A percentile compares a stretch with the other conserved stretches of the same genome.
Evolutionary conservation across 2,797 vertebrate species (phyloP).

Genomic region (Scyliorhinus canicula): DNA sequence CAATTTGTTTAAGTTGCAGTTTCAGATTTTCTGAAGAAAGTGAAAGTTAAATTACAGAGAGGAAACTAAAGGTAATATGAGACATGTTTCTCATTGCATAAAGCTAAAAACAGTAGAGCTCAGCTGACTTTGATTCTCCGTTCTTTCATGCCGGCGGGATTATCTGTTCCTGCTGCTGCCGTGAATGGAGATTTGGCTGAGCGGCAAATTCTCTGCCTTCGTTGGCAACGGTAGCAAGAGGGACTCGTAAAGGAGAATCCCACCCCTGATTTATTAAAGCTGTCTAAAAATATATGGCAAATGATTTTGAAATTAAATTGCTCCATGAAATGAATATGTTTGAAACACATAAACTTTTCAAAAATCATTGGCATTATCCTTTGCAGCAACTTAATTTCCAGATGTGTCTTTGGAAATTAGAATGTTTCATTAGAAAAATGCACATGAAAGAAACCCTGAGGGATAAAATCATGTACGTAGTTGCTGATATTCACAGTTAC

Average conservation of each 20-base stretch:
- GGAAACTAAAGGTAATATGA: neutral
- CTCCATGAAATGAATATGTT: neutral
- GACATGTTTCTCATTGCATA: slow-evolving; percentile 14
- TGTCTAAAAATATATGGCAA: neutral
- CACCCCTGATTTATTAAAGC: neutral
- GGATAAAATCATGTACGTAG: slow-evolving; percentile 13
- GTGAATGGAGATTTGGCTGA: too few relatives aligned
- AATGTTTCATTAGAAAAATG: slow-evolving; percentile 1
- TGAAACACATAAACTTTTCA: neutral
- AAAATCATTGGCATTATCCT: neutral
- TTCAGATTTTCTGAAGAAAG: neutral
- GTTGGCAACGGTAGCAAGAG: too few relatives aligned
- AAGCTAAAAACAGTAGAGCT: neutral
- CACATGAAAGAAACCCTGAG: neutral
- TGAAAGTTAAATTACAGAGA: neutral
- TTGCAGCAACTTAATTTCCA: slow-evolving; percentile 15
- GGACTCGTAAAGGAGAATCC: too few relatives aligned
- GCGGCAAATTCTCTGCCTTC: too few relatives aligned
- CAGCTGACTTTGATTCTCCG: too few relatives aligned
- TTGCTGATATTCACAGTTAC: neutral
- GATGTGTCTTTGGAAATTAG: slow-evolving; percentile 12
- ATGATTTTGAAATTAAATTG: neutral
- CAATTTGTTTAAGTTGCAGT: neutral
- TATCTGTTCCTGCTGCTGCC: too few relatives aligned
- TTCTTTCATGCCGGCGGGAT: too few relatives aligned